Conservation (phyloP, 2,113 vertebrate genomes). For the Lepus americanus region DNA sequence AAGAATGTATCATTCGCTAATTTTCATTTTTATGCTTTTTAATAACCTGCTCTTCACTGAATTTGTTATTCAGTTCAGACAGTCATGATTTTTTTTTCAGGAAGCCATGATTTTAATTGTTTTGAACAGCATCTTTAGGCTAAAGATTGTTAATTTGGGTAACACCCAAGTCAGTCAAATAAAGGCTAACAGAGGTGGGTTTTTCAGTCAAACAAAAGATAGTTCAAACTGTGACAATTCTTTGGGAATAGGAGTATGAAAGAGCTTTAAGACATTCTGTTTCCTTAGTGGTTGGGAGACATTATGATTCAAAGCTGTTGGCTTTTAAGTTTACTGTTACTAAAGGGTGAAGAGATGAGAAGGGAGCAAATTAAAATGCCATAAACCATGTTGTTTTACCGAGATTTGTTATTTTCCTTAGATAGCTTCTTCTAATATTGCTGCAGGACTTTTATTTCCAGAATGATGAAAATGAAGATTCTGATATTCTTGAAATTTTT, state of each 20-base stretch:
- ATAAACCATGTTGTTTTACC: neutral
- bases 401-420: neutral
- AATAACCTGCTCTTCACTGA: neutral
- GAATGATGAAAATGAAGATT: neutral
- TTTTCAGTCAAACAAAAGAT: neutral
- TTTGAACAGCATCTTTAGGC: neutral
- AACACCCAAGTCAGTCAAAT: neutral
- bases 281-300: too few species aligned
- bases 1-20: neutral
- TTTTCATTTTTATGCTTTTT: neutral
- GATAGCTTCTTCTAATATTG: neutral
- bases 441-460: neutral
- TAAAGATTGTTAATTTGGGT: neutral
- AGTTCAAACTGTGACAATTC: neutral
- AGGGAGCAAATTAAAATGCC: neutral
- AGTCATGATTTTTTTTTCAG: neutral
- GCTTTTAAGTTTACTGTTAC: neutral
- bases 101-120: neutral
- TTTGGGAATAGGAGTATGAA: neutral
- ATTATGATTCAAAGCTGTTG: neutral
- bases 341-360: neutral
- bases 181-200: neutral
- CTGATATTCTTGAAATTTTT: neutral
- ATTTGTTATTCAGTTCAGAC: neutral
- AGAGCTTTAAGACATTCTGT: neutral